Evolutionary conservation across 1,140 invertebrate genomes (phyloP).

Genomic region (Melipona quadrifasciata): DNA sequence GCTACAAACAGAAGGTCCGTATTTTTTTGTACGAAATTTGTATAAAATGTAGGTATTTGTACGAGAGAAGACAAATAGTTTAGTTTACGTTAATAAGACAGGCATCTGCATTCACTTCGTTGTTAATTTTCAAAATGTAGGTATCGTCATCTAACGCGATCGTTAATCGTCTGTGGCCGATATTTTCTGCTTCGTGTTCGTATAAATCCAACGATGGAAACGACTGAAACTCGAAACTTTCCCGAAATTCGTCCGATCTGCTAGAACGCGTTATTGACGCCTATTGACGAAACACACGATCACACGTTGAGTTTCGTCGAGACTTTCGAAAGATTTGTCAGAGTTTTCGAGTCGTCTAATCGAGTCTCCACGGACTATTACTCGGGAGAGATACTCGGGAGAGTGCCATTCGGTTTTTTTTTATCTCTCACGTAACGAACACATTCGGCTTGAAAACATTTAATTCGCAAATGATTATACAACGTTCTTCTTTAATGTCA

Average conservation of each 20-base stretch:
- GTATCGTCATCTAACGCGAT: neutral
- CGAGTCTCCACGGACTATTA: neutral
- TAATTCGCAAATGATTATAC: neutral
- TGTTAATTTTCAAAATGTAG: conserved; percentile 30
- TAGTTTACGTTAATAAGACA: neutral
- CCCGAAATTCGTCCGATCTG: no score
- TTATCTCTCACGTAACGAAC: neutral
- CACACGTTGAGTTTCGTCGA: neutral
- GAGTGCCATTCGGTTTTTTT: neutral
- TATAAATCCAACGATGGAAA: neutral
- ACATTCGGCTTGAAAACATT: neutral
- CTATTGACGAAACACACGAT: neutral
- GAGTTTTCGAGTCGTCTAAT: neutral
- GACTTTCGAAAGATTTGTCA: neutral
- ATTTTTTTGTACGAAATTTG: neutral
- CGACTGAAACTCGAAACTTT: neutral
- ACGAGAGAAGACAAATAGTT: neutral
- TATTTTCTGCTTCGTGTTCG: neutral
- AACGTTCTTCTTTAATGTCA: neutral
- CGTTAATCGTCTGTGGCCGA: neutral
- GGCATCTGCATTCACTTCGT: neutral
- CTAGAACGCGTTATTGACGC: no score
- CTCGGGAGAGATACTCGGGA: neutral
- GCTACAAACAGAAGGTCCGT: neutral
- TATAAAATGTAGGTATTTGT: neutral